Percentiles rank a stretch among this genome's conserved stretches.
These are phyloP conservation scores for Schrankia costaestrigalis DNA, from an alignment of 2,888 invertebrate genomes.

Conservation along the genomic window DNA sequence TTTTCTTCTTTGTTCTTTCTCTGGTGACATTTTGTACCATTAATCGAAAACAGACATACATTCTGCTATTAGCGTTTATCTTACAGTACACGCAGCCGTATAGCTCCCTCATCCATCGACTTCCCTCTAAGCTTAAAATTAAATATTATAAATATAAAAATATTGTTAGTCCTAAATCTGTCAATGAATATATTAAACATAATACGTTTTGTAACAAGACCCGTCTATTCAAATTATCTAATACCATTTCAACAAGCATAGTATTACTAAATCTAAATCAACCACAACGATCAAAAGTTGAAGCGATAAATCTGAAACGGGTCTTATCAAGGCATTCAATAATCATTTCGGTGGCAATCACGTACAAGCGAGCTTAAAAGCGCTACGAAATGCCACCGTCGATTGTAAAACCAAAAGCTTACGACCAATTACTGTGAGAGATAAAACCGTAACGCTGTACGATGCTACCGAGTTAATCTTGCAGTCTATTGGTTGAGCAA, in stretches of 20 bases:
- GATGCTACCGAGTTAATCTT: slow-evolving; percentile 42
- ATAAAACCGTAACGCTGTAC: slow-evolving; percentile 60
- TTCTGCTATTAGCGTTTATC: too few species aligned
- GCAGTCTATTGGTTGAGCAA: slow-evolving; percentile 36
- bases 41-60: too few species aligned
- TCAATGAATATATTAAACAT: not conserved
- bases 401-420: slow-evolving; percentile 58
- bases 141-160: too few species aligned
- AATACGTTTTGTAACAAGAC: not conserved
- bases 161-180: not conserved
- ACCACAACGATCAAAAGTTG: slow-evolving; percentile 26
- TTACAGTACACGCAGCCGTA: too few species aligned
- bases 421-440: slow-evolving; percentile 64
- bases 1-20: too few species aligned
- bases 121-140: too few species aligned
- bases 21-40: too few species aligned
- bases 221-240: slow-evolving; percentile 2
- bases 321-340: slow-evolving; percentile 46
- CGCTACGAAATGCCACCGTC: slow-evolving; percentile 39
- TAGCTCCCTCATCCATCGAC: too few species aligned
- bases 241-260: slow-evolving; percentile 2
- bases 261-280: slow-evolving; percentile 7
- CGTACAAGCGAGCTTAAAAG: slow-evolving; percentile 52
- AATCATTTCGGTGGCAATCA: slow-evolving; percentile 48
- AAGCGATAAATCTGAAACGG: slow-evolving; percentile 30